These are phyloP conservation scores for Hartigia nigra DNA, from an alignment of 2,888 invertebrate species.

Conservation along the genomic window DNA sequence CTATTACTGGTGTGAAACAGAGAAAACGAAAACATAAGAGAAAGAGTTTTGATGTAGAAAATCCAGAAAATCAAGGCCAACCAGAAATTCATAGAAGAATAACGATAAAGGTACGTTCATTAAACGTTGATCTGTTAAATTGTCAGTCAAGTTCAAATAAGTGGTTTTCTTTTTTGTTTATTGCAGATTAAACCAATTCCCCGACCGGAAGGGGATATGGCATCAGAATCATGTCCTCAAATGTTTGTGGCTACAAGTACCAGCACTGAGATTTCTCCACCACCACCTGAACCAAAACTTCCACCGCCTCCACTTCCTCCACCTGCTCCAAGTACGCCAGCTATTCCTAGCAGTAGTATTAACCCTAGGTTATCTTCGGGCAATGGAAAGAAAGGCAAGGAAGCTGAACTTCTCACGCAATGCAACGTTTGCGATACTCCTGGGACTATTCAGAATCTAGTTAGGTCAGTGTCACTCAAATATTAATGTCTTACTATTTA, in stretches of 20 bases:
- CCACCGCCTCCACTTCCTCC: conserved; percentile 43
- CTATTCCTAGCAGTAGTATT: conserved; percentile 28
- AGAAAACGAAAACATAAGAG: conserved; percentile 85
- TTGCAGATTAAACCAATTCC: conserved; percentile 81
- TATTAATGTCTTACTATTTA: not conserved
- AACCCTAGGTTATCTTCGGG: conserved; percentile 42
- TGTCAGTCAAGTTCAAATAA: conserved; percentile 4
- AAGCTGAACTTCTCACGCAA: conserved; percentile 67
- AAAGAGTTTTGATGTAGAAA: conserved; percentile 77
- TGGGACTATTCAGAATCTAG: conserved; percentile 75
- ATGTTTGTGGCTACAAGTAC: conserved; percentile 71
- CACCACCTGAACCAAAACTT: conserved; percentile 47
- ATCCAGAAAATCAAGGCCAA: conserved; percentile 66
- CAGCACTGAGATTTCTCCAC: conserved; percentile 58
- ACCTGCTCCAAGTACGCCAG: conserved; percentile 32
- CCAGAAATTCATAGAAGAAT: conserved; percentile 75
- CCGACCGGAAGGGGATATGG: conserved; percentile 79
- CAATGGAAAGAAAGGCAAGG: conserved; percentile 56
- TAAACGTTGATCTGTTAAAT: not conserved
- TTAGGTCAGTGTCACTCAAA: conserved; percentile 69
- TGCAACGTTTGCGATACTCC: conserved; percentile 77
- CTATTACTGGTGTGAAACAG: conserved; percentile 72
- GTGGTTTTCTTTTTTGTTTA: not conserved
- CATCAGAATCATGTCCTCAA: conserved; percentile 75
- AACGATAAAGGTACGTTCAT: conserved; percentile 77